Percentiles rank a stretch among this genome's conserved stretches.
Evolutionary conservation across 2,888 invertebrate genomes (phyloP).

Genomic region (Desoria tigrina): DNA sequence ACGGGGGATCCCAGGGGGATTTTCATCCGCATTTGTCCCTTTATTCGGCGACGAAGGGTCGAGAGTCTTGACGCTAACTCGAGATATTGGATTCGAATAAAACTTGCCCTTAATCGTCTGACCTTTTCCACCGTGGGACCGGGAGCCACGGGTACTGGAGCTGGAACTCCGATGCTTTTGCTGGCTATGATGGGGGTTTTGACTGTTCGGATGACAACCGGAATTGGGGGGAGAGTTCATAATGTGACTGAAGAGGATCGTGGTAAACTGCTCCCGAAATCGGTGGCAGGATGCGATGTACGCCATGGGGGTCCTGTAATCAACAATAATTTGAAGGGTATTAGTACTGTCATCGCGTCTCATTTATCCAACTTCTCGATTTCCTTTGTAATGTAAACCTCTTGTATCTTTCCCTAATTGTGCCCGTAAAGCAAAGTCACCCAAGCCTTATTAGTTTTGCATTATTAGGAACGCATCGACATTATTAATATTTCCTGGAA

Average conservation of each 20-base stretch:
- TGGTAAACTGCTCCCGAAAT: slow-evolving; percentile 50
- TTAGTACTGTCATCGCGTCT: too few relatives aligned
- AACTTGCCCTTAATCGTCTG: slow-evolving; percentile 3
- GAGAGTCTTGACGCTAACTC: not conserved
- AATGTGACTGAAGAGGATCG: slow-evolving; percentile 31
- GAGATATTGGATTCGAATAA: slow-evolving; percentile 20
- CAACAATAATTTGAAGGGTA: too few relatives aligned
- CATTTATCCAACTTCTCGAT: too few relatives aligned
- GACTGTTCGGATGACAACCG: slow-evolving; percentile 14
- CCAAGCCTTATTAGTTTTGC: too few relatives aligned
- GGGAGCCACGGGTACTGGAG: not conserved
- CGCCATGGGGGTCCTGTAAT: slow-evolving; percentile 48
- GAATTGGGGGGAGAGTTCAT: slow-evolving; percentile 25
- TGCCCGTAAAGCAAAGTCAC: too few relatives aligned
- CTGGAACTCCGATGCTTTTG: slow-evolving; percentile 3
- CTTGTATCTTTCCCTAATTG: too few relatives aligned
- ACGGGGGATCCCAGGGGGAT: not conserved
- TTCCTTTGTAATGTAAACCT: too few relatives aligned
- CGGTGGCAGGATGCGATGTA: slow-evolving; percentile 53
- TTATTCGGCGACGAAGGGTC: not conserved
- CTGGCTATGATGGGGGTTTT: slow-evolving; percentile 28
- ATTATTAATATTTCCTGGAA: too few relatives aligned
- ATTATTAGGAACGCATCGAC: too few relatives aligned
- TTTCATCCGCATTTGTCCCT: not conserved
- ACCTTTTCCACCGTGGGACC: not conserved